Conservation (phyloP, 2,797 vertebrate genomes). For the Emydoidea blandingii region DNA sequence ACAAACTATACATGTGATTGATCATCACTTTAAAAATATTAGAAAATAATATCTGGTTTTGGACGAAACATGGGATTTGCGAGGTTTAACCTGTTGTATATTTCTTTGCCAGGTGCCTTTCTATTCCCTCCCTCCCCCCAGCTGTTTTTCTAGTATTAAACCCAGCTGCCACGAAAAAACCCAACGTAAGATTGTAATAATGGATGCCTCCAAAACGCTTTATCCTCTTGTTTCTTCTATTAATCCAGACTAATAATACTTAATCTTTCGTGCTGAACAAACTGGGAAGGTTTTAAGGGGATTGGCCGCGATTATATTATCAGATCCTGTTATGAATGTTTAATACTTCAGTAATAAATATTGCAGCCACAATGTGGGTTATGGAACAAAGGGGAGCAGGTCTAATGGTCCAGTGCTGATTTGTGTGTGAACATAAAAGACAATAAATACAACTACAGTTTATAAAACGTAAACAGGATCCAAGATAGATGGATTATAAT, state of each 20-base stretch:
- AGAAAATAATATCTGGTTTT: not conserved
- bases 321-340: not conserved
- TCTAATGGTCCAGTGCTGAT: not conserved
- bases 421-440: not conserved
- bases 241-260: not conserved
- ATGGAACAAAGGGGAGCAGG: not conserved
- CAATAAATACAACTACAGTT: not conserved
- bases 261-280: not conserved
- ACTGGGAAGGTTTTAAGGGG: not conserved
- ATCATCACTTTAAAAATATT: not conserved
- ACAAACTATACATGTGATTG: not conserved
- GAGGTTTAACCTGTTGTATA: not conserved
- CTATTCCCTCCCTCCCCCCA: not conserved
- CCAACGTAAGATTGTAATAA: not conserved
- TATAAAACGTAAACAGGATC: not conserved
- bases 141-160: not conserved
- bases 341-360: not conserved
- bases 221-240: not conserved
- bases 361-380: not conserved
- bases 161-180: not conserved
- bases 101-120: not conserved
- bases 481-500: slow-evolving; percentile 1
- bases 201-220: not conserved
- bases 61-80: not conserved
- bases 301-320: not conserved